A percentile compares a stretch with the other conserved stretches of the same genome.
Conservation (phyloP, 1,140 invertebrate species). For the Pachypeltis micranthus region DNA sequence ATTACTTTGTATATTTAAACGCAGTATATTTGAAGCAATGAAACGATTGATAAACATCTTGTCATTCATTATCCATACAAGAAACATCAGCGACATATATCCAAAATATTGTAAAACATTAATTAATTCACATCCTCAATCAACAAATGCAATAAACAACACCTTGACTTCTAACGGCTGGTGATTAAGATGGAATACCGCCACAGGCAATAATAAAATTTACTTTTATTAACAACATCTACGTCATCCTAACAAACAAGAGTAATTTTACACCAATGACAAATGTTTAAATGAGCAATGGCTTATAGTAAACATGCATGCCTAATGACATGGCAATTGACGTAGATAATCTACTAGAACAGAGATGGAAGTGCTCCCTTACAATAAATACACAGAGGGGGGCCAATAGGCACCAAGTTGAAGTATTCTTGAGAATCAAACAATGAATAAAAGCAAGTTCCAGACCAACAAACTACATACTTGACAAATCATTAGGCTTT, state of each 20-base stretch:
- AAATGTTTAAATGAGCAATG: neutral
- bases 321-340: neutral
- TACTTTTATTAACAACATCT: neutral
- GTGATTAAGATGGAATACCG: neutral
- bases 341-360: neutral
- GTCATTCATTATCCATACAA: constrained; percentile 15
- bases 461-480: too few species aligned
- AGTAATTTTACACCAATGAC: neutral
- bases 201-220: neutral
- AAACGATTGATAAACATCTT: constrained; percentile 21
- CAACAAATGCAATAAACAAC: constrained; percentile 17
- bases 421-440: too few species aligned
- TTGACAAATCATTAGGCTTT: too few species aligned
- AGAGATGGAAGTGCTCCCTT: too few species aligned
- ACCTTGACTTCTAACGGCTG: neutral
- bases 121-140: neutral
- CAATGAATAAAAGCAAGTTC: too few species aligned
- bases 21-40: constrained; percentile 19
- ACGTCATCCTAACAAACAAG: neutral
- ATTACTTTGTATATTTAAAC: constrained; percentile 17
- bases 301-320: neutral
- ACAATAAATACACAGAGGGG: too few species aligned
- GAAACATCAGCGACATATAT: constrained; percentile 20
- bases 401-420: too few species aligned
- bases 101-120: constrained; percentile 13